Conservation (phyloP, 2,797 vertebrate species). For the Spea hammondii region DNA sequence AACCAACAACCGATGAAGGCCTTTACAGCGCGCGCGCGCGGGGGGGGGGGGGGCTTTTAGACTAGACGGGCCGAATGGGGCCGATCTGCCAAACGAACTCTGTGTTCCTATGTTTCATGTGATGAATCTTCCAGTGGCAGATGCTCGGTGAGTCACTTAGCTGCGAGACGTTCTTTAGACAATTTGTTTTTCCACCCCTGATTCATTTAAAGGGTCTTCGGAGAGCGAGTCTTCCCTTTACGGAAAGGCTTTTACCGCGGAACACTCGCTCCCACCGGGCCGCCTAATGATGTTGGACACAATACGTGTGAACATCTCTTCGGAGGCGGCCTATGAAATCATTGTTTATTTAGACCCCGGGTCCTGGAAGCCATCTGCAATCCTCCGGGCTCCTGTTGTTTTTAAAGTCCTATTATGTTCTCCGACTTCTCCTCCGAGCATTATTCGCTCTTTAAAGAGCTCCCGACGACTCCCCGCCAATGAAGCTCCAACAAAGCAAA, state of each 20-base stretch:
- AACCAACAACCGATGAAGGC: too few relatives aligned
- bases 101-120: slow-evolving; percentile 45
- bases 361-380: slow-evolving; percentile 71
- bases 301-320: slow-evolving; percentile 62
- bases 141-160: slow-evolving; percentile 55
- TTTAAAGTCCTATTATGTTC: slow-evolving; percentile 76
- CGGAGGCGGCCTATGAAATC: slow-evolving; percentile 65
- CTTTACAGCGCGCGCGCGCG: too few relatives aligned
- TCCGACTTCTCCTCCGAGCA: slow-evolving; percentile 68
- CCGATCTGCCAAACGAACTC: too few relatives aligned
- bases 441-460: slow-evolving; percentile 73
- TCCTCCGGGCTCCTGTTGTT: slow-evolving; percentile 68
- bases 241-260: slow-evolving; percentile 57
- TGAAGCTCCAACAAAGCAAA: slow-evolving; percentile 53
- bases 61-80: too few relatives aligned
- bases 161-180: slow-evolving; percentile 37
- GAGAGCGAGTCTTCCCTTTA: slow-evolving; percentile 58
- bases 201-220: slow-evolving; percentile 60
- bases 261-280: slow-evolving; percentile 62
- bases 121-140: slow-evolving; percentile 58
- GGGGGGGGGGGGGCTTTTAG: too few relatives aligned
- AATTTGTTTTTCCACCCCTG: slow-evolving; percentile 55
- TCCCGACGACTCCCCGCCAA: slow-evolving; percentile 60
- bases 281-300: slow-evolving; percentile 74
- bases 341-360: slow-evolving; percentile 65